Percentiles rank a stretch among this genome's conserved stretches.
These are phyloP conservation scores for Cephalopachus bancanus DNA, from an alignment of 2,797 vertebrate genomes.

Conservation along the genomic window DNA sequence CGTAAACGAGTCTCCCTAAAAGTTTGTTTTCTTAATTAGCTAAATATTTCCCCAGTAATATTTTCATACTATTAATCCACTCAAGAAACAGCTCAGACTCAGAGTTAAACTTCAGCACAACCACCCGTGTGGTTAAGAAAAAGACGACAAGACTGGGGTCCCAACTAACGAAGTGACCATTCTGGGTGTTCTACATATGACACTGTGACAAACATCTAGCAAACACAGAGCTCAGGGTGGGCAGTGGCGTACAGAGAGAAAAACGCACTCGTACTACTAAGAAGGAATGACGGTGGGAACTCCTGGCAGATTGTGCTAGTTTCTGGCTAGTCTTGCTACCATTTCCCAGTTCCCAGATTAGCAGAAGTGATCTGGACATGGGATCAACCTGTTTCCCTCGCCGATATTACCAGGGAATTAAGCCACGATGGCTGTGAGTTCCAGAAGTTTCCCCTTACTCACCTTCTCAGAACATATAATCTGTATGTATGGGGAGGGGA, in stretches of 20 bases:
- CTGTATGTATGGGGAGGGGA: no score
- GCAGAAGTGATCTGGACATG: rapidly evolving
- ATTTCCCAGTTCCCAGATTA: not conserved
- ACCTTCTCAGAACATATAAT: not conserved
- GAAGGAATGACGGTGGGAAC: rapidly evolving
- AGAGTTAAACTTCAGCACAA: not conserved
- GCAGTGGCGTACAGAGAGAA: not conserved
- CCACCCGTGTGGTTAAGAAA: not conserved
- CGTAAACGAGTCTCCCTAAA: slow-evolving; percentile 8
- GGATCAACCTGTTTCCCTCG: not conserved
- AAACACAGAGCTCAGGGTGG: rapidly evolving
- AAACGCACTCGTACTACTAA: not conserved
- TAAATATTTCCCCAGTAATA: slow-evolving; percentile 40
- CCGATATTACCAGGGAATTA: not conserved
- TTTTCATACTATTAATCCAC: not conserved
- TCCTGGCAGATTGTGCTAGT: rapidly evolving
- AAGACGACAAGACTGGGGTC: not conserved
- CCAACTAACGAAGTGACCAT: not conserved
- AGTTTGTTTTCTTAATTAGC: slow-evolving; percentile 63
- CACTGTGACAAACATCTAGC: rapidly evolving
- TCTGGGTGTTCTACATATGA: not conserved
- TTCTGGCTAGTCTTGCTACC: not conserved
- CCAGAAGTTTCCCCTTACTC: not conserved
- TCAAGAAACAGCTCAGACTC: not conserved
- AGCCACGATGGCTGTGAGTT: not conserved